phyloP scores from a whole-genome alignment of 2,797 vertebrate genomes.

The Squalus acanthias region DNA sequence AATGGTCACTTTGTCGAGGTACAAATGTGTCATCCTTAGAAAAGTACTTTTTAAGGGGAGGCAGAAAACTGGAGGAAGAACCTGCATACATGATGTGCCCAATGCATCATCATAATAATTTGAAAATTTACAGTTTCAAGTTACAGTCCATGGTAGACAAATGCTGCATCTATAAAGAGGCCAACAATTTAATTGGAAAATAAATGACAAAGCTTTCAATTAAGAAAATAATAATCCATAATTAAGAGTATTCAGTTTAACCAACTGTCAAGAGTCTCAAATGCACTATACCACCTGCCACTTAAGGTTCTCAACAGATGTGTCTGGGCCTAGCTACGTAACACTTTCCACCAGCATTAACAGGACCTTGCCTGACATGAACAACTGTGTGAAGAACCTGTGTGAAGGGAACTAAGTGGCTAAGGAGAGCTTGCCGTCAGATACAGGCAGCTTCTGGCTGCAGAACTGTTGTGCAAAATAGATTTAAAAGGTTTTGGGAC shows the following conservation, averaged over 20 bases:
- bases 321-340: background rate
- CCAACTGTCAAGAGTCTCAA: background rate
- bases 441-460: background rate
- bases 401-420: background rate
- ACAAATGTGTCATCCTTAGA: background rate
- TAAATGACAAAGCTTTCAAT: background rate
- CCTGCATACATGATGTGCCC: background rate
- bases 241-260: background rate
- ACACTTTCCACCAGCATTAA: background rate
- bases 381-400: background rate
- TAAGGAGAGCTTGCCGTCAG: background rate
- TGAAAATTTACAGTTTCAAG: background rate
- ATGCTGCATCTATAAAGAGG: background rate
- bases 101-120: background rate
- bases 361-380: background rate
- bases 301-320: background rate
- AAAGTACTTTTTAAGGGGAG: background rate
- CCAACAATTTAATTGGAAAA: background rate
- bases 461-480: background rate
- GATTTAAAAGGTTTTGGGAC: background rate
- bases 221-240: background rate
- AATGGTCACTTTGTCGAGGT: background rate
- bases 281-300: background rate
- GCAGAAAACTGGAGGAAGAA: background rate
- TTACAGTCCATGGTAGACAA: background rate